A percentile compares a stretch with the other conserved stretches of the same genome.
These are phyloP conservation scores for Aethes cnicana DNA, from an alignment of 2,888 invertebrate genomes.

Conservation along the genomic window DNA sequence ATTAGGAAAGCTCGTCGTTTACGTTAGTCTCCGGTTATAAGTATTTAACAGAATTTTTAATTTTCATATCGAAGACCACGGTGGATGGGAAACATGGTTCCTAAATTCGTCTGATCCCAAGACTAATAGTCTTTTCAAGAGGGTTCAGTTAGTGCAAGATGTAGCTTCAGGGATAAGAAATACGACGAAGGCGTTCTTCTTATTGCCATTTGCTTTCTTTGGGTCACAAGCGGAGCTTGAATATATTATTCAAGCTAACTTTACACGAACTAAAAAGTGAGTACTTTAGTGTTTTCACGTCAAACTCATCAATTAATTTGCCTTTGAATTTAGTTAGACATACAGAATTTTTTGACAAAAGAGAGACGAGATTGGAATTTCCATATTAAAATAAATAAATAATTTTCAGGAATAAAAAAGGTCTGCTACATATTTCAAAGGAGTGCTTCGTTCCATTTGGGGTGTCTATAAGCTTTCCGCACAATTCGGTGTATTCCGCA, in stretches of 20 bases:
- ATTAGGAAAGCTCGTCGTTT: no score
- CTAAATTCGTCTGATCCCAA: constrained; percentile 85
- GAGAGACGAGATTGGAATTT: no score
- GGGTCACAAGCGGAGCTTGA: constrained; percentile 88
- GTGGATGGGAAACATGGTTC: constrained; percentile 90
- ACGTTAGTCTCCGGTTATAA: no score
- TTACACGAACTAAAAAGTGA: constrained; percentile 72
- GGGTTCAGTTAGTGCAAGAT: constrained; percentile 85
- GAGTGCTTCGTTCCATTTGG: constrained; percentile 89
- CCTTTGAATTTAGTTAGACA: no score
- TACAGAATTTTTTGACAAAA: no score
- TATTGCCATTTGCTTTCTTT: constrained; percentile 90
- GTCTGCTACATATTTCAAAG: constrained; percentile 86
- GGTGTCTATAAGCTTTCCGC: constrained; percentile 85
- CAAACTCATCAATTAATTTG: no score
- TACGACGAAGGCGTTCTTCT: constrained; percentile 88
- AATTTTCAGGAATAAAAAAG: constrained; percentile 79
- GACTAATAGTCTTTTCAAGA: constrained; percentile 84
- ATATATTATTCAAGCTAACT: constrained; percentile 88
- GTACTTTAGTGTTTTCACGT: constrained; percentile 25
- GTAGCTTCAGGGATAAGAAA: constrained; percentile 87
- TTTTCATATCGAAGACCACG: constrained; percentile 78
- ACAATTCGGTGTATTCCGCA: constrained; percentile 84
- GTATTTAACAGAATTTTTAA: no score
- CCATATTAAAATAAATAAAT: not conserved